phyloP scores from a whole-genome alignment of 2,113 vertebrate species.

The Ammospiza caudacuta region DNA sequence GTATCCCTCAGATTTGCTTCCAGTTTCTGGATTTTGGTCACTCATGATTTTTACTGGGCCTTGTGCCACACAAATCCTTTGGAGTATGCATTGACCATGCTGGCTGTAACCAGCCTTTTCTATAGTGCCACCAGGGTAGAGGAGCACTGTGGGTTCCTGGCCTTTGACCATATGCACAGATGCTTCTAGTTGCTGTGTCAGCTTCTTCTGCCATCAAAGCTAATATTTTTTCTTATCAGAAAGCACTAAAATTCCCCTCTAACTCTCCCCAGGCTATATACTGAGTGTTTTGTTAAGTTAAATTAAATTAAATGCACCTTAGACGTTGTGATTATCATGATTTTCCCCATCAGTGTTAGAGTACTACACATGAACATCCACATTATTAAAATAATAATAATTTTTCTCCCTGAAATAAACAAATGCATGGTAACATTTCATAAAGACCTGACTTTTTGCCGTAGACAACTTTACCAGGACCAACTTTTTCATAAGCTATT shows the following conservation, averaged over 20 bases:
- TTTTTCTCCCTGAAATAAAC: not conserved
- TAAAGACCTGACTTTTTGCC: not conserved
- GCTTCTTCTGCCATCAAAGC: not conserved
- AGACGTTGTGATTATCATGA: not conserved
- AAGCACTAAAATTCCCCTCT: not conserved
- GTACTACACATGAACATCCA: not conserved
- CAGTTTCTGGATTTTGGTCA: not conserved
- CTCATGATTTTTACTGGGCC: not conserved
- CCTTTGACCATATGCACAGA: conserved; percentile 6
- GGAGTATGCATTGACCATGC: not conserved
- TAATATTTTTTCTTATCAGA: not conserved
- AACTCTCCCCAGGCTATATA: not conserved
- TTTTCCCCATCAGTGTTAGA: not conserved
- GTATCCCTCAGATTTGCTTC: not conserved
- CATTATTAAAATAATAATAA: not conserved
- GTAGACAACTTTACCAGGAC: not conserved
- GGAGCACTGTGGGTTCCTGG: not conserved
- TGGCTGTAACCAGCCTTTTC: not conserved
- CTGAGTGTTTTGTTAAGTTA: not conserved
- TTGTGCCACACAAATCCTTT: not conserved
- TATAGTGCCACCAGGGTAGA: rapidly evolving
- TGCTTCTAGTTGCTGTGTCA: conserved; percentile 1
- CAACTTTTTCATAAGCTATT: not conserved
- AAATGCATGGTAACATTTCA: not conserved
- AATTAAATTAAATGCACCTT: not conserved